These are phyloP conservation scores for Pocillopora verrucosa DNA, from an alignment of 64 coral and sea anemone species.

Conservation along the genomic window DNA sequence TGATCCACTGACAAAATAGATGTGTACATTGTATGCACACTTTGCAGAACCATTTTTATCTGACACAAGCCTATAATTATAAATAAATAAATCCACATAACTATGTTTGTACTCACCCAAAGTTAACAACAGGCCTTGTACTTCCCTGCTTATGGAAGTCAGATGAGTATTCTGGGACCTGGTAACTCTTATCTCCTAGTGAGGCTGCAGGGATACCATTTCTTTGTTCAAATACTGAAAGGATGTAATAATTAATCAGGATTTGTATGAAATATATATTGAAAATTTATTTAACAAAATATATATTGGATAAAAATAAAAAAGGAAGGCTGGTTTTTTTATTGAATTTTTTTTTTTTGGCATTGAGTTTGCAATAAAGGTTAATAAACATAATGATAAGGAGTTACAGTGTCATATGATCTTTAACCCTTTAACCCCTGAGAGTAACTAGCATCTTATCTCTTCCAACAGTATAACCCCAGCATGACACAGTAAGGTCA, in stretches of 20 bases:
- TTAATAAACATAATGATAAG: too few relatives aligned
- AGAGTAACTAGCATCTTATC: too few relatives aligned
- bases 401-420: too few relatives aligned
- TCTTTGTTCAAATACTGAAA: constrained; percentile 63
- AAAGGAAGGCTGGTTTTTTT: too few relatives aligned
- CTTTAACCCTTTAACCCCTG: too few relatives aligned
- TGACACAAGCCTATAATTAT: too few relatives aligned
- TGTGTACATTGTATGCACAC: not conserved
- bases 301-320: too few relatives aligned
- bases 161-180: constrained; percentile 82
- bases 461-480: too few relatives aligned
- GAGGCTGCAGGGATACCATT: constrained; percentile 67
- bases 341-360: too few relatives aligned
- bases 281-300: not conserved
- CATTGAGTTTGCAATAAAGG: too few relatives aligned
- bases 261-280: not conserved
- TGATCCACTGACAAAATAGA: not conserved
- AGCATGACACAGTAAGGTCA: too few relatives aligned
- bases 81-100: not conserved
- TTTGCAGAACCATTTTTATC: not conserved
- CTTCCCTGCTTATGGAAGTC: constrained; percentile 90
- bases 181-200: constrained; percentile 88
- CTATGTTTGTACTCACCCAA: constrained; percentile 68
- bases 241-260: not conserved
- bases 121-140: constrained; percentile 72